These are phyloP conservation scores for Hipparchia sbordonii DNA, from an alignment of 2,888 invertebrate species.

Conservation along the genomic window DNA sequence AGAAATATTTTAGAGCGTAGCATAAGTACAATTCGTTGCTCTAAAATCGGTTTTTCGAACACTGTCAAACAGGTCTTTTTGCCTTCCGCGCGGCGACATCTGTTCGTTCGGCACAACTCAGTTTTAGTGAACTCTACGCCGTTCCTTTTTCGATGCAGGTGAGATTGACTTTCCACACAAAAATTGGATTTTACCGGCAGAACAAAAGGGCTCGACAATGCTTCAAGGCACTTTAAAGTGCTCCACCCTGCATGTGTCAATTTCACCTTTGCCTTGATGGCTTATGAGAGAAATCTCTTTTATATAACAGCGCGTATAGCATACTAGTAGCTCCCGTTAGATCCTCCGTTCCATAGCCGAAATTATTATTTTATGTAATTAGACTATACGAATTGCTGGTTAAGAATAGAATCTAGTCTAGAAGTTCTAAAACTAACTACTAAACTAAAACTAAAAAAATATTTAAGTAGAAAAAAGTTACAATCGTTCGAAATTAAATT, in stretches of 20 bases:
- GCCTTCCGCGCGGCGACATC: constrained; percentile 36
- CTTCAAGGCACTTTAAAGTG: constrained; percentile 1
- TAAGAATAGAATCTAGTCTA: too few relatives aligned
- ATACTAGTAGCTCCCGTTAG: too few relatives aligned
- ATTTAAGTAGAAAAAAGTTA: too few relatives aligned
- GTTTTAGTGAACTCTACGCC: constrained; percentile 35
- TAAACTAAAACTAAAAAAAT: too few relatives aligned
- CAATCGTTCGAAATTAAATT: too few relatives aligned
- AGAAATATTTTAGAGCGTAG: constrained; percentile 19
- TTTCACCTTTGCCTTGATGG: background rate
- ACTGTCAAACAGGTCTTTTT: constrained; percentile 42
- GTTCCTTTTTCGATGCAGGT: constrained; percentile 37
- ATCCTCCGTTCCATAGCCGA: too few relatives aligned
- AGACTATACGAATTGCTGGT: too few relatives aligned
- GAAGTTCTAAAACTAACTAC: too few relatives aligned
- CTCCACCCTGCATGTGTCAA: background rate
- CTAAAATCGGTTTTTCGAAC: constrained; percentile 20
- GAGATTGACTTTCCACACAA: constrained; percentile 37
- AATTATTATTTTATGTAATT: too few relatives aligned
- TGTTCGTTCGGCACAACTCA: constrained; percentile 38
- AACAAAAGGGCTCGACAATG: constrained; percentile 14
- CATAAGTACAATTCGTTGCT: background rate
- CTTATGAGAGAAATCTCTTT: background rate
- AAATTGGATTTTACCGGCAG: constrained; percentile 31
- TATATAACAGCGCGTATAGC: too few relatives aligned